Evolutionary conservation across 1,140 invertebrate genomes (phyloP).

Genomic region (Formica selysi): DNA sequence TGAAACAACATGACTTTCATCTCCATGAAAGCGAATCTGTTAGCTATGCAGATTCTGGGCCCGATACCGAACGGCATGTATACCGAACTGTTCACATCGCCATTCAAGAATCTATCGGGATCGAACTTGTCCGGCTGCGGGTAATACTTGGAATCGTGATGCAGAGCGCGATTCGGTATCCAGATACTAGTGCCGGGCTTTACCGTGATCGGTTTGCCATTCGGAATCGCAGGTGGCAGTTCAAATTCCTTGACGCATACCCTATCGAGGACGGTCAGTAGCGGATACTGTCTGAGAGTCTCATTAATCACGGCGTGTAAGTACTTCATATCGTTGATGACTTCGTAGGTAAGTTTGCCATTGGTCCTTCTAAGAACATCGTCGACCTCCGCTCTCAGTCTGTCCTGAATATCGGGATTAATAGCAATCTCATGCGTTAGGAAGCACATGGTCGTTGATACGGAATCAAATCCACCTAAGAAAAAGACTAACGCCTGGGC

Average conservation of each 20-base stretch:
- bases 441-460: slow-evolving; percentile 34
- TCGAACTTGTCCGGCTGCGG: slow-evolving; percentile 28
- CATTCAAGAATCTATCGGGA: slow-evolving; percentile 53
- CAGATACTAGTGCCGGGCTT: slow-evolving; percentile 26
- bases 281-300: background rate
- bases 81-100: background rate
- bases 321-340: slow-evolving; percentile 50
- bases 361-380: background rate
- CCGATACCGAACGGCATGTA: slow-evolving; percentile 82
- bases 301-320: slow-evolving; percentile 61
- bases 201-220: background rate
- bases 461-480: slow-evolving; percentile 42
- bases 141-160: slow-evolving; percentile 51
- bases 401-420: slow-evolving; percentile 34
- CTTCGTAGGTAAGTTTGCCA: slow-evolving; percentile 44
- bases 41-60: slow-evolving; percentile 85
- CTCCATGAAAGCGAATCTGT: slow-evolving; percentile 78
- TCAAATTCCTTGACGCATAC: slow-evolving; percentile 50
- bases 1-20: slow-evolving; percentile 77
- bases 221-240: slow-evolving; percentile 27
- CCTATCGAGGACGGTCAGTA: slow-evolving; percentile 10
- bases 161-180: background rate
- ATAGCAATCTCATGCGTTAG: background rate
- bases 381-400: slow-evolving; percentile 34
- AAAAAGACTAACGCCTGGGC: slow-evolving; percentile 64